Evolutionary conservation across 2,113 vertebrate genomes (phyloP).

Genomic region (Nettapus auritus): DNA sequence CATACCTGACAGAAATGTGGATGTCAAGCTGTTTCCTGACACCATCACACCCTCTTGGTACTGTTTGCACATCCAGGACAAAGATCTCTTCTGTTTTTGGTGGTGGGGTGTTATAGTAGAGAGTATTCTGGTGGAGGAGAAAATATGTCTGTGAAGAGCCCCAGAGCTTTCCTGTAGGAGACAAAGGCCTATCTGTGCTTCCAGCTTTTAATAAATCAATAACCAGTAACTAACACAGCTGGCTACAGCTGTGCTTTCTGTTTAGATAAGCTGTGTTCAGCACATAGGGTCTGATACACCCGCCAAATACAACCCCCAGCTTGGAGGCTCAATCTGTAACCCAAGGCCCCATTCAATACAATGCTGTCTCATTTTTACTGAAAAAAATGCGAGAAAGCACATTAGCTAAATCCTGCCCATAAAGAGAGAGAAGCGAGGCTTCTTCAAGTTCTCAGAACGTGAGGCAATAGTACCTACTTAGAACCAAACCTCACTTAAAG

Average conservation of each 20-base stretch:
- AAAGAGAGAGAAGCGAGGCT: neutral
- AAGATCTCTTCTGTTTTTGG: constrained; percentile 14
- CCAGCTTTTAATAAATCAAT: neutral
- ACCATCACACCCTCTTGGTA: neutral
- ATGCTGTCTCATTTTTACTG: neutral
- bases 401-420: neutral
- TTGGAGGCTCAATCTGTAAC: neutral
- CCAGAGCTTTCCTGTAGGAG: neutral
- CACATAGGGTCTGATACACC: neutral
- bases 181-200: neutral
- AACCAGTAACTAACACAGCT: neutral
- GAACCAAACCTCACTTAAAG: neutral
- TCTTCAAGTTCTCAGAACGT: neutral
- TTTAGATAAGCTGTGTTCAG: neutral
- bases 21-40: constrained; percentile 30
- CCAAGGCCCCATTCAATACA: neutral
- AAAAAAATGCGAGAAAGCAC: neutral
- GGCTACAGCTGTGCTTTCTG: neutral
- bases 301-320: neutral
- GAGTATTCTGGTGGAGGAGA: constrained; percentile 9
- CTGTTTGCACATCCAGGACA: constrained; percentile 27
- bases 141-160: neutral
- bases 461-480: neutral
- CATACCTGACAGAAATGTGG: constrained; percentile 49
- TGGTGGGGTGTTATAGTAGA: constrained; percentile 54